These are phyloP conservation scores for Oryzias curvinotus DNA, from an alignment of 2,113 vertebrate species.

Conservation along the genomic window DNA sequence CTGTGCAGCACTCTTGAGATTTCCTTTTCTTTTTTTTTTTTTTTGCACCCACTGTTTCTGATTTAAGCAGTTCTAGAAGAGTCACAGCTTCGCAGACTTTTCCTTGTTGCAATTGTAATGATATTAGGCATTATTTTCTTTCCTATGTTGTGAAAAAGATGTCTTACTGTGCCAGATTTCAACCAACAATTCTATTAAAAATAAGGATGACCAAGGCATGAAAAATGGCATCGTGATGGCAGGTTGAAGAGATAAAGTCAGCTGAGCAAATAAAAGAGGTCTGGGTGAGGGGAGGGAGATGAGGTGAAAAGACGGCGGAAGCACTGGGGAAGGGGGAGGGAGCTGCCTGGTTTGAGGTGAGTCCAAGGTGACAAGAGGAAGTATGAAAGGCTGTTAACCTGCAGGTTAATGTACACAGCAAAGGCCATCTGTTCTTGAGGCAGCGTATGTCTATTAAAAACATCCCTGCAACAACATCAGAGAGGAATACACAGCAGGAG, in stretches of 20 bases:
- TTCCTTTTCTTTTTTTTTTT: slow-evolving; percentile 25
- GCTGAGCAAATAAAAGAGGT: slow-evolving; percentile 50
- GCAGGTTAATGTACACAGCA: slow-evolving; percentile 55
- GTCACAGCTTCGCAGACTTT: too few species aligned
- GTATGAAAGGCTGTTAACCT: slow-evolving; percentile 59
- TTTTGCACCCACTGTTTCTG: slow-evolving; percentile 11
- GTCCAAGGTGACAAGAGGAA: slow-evolving; percentile 70
- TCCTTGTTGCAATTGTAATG: too few species aligned
- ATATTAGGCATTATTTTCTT: too few species aligned
- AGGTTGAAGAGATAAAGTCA: slow-evolving; percentile 36
- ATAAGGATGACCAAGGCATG: too few species aligned
- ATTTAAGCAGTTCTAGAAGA: slow-evolving; percentile 20
- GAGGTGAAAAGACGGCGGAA: slow-evolving; percentile 42
- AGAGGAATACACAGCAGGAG: slow-evolving; percentile 1
- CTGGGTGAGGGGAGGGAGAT: slow-evolving; percentile 31
- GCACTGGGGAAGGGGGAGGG: slow-evolving; percentile 31
- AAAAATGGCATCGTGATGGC: slow-evolving; percentile 23
- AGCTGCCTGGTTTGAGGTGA: slow-evolving; percentile 69
- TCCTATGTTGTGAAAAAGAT: too few species aligned
- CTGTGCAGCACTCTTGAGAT: slow-evolving; percentile 34
- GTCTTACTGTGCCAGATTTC: too few species aligned
- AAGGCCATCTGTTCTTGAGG: slow-evolving; percentile 33
- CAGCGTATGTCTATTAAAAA: slow-evolving; percentile 10
- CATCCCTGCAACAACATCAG: slow-evolving; percentile 2
- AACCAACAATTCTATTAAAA: too few species aligned